Evolutionary conservation across 2,888 invertebrate genomes (phyloP), one percentile per base, ranked within the genome.

Genomic region (Pseudococcus viburni): DNA sequence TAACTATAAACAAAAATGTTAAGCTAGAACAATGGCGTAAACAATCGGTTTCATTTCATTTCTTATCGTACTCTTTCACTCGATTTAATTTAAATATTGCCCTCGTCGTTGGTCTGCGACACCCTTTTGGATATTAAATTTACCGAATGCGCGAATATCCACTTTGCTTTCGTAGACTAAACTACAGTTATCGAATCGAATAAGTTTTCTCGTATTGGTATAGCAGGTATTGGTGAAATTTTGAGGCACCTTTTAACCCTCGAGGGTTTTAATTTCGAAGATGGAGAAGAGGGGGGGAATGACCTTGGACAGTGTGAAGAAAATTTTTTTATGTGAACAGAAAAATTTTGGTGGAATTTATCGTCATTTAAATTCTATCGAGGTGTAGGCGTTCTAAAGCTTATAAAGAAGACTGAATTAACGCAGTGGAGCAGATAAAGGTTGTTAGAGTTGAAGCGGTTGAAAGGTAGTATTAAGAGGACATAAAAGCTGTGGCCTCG

Each of bases 31-130:
- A 86, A 83, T 88, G 88, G 83, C 80, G 88, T 88, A 51, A 85
- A 88, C 88, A 88, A 88, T 88, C 88, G 88, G 88, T 88, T 88
- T 85, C 85, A 84, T 85, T 88, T 88, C 88, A 88, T 22, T 51
- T 46, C 85, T 88, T 90, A 90, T 90, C 90, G 89, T 88, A 85
- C 88, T 88, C 90, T 90, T 90, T 90, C 90, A 90, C 90, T 90
- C 90, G 90, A 91, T 91, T 91, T 90, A 91, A 90, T 90, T 91
- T 90, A 90, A 90, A 90, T 90, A 90, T 88, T 89, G 89, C 86
- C 86, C 64, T 64, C 19, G 64, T 64, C 48, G 85, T 85, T 88
- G 64, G 80, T 83, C 80, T 8, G 80, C 19, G 80, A 83, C 80
- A 83, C 80, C 80, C 80, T 83, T 83, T 83, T 46, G 5, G 9